Conservation (phyloP, 2,113 vertebrate genomes). For the Pterocles burchelli region DNA sequence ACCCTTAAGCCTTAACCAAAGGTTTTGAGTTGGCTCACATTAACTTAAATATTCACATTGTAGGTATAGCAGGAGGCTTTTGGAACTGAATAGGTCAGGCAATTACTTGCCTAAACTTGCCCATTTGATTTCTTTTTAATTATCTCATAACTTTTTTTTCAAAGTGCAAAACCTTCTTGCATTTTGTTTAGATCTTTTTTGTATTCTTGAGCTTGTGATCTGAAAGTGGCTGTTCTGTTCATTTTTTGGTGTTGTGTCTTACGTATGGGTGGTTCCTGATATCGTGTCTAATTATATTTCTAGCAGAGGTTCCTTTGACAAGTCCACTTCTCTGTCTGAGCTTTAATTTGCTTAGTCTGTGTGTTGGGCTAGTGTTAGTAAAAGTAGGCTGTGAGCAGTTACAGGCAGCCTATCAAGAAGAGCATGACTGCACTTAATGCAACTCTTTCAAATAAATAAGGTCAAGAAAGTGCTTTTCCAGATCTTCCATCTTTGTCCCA, state of each 20-base stretch:
- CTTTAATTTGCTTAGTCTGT: background rate
- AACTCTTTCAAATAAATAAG: background rate
- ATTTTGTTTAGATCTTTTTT: background rate
- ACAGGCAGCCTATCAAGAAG: background rate
- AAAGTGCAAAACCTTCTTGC: background rate
- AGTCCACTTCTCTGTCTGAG: background rate
- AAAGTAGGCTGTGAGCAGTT: background rate
- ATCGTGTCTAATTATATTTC: background rate
- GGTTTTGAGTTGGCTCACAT: background rate
- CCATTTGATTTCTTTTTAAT: constrained; percentile 17
- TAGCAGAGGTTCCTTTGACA: background rate
- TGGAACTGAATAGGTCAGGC: background rate
- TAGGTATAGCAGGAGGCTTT: background rate
- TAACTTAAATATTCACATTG: background rate
- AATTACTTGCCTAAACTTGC: constrained; percentile 27
- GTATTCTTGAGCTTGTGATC: background rate
- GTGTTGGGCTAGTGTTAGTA: background rate
- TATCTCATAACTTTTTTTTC: background rate
- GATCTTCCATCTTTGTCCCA: background rate
- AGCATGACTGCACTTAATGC: background rate
- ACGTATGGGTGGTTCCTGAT: background rate
- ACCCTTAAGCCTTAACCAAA: background rate
- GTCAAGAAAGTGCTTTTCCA: background rate
- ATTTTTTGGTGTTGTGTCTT: background rate
- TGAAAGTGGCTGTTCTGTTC: background rate